These are phyloP conservation scores for Cephus rjabovi DNA, from an alignment of 2,888 invertebrate species.

Conservation along the genomic window DNA sequence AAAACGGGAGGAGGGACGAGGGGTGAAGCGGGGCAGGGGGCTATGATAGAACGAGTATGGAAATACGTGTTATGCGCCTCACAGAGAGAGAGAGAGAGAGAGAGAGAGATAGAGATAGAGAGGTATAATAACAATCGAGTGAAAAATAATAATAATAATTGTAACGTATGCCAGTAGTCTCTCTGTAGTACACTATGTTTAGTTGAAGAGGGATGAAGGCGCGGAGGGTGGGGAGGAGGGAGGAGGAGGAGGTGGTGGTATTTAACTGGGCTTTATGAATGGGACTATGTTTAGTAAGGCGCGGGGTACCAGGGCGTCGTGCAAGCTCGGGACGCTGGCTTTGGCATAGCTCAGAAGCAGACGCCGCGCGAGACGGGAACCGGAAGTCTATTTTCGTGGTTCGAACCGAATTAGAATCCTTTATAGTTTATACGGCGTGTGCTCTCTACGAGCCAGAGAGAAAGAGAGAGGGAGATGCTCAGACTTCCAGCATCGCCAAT, in stretches of 20 bases:
- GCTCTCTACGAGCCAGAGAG: too few relatives aligned
- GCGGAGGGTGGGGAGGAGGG: too few relatives aligned
- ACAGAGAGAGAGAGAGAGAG: constrained; percentile 4
- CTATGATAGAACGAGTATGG: not conserved
- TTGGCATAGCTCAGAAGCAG: constrained; percentile 61
- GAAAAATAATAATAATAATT: constrained; percentile 11
- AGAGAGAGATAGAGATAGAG: constrained; percentile 6
- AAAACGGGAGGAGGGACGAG: not conserved
- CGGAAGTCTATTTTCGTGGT: constrained; percentile 66
- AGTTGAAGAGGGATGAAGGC: constrained; percentile 22
- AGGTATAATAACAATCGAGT: not conserved
- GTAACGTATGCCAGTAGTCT: constrained; percentile 1
- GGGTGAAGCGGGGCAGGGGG: not conserved
- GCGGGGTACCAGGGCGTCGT: constrained; percentile 27
- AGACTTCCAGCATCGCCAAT: too few relatives aligned
- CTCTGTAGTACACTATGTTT: constrained; percentile 30
- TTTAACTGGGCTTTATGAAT: constrained; percentile 46
- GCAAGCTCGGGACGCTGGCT: constrained; percentile 29
- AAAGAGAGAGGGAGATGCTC: too few relatives aligned
- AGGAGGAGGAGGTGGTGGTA: too few relatives aligned
- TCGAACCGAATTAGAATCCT: constrained; percentile 64
- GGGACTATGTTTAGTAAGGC: constrained; percentile 51
- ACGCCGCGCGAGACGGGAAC: constrained; percentile 64
- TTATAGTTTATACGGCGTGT: constrained; percentile 57
- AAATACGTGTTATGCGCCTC: not conserved